A percentile compares a stretch with the other conserved stretches of the same genome.
phyloP scores from a whole-genome alignment of 2,888 invertebrate genomes.

The Noctua janthe region DNA sequence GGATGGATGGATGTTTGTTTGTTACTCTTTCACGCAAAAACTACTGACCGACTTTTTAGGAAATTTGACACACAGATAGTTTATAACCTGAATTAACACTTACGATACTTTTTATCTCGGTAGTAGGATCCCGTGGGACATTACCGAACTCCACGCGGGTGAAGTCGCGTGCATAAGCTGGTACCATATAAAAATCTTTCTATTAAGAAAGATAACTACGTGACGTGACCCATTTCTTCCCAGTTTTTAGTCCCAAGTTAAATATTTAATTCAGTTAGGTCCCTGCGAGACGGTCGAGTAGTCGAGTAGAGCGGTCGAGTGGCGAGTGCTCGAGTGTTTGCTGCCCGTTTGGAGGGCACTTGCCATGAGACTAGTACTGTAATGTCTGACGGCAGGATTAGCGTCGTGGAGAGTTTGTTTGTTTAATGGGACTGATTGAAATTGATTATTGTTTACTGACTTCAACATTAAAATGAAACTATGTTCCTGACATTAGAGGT shows the following conservation, averaged over 20 bases:
- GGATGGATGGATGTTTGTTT: no score
- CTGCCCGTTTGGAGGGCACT: constrained; percentile 36
- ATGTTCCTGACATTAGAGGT: background rate
- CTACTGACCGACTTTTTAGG: no score
- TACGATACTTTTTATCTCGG: no score
- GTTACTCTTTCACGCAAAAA: no score
- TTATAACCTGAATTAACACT: no score
- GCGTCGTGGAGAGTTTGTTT: constrained; percentile 3
- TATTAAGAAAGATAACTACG: constrained; percentile 6
- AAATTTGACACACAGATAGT: no score
- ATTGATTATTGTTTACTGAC: background rate
- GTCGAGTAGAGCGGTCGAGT: constrained; percentile 25
- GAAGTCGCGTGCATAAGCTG: no score
- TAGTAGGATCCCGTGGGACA: no score
- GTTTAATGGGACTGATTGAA: background rate
- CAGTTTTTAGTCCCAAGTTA: constrained; percentile 43
- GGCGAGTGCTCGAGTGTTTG: constrained; percentile 43
- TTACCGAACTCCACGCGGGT: no score
- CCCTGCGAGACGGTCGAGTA: constrained; percentile 30
- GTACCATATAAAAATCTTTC: constrained; percentile 1
- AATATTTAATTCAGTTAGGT: constrained; percentile 57
- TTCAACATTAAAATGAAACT: background rate
- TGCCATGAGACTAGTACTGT: constrained; percentile 23
- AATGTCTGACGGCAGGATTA: constrained; percentile 33
- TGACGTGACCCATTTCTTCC: constrained; percentile 35